Percentiles rank a stretch among this genome's conserved stretches.
Conservation (phyloP, 2,113 vertebrate species). For the Heterotis niloticus region DNA sequence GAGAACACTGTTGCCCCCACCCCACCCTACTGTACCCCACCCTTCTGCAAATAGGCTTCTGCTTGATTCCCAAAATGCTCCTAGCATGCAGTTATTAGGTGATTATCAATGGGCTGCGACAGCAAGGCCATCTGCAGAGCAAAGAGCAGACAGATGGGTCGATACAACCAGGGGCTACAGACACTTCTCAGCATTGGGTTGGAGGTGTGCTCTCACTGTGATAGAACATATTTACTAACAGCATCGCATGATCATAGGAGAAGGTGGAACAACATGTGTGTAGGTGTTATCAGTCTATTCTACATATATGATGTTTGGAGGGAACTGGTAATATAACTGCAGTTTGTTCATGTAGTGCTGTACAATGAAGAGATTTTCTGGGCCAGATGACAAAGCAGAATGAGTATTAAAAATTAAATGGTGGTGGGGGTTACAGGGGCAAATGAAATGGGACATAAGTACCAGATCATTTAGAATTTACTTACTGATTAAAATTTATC, state of each 20-base stretch:
- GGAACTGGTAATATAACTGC: no score
- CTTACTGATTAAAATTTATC: no score
- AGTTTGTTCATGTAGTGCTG: no score
- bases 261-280: background rate
- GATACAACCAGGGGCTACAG: background rate
- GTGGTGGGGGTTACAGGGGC: no score
- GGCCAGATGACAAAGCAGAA: no score
- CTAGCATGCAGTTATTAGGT: slow-evolving; percentile 7
- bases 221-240: background rate
- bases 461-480: no score
- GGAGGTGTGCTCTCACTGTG: background rate
- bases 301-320: no score
- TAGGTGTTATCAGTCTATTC: no score
- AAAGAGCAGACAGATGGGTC: background rate
- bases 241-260: background rate
- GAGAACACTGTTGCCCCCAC: background rate
- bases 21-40: no score
- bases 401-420: no score
- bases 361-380: no score
- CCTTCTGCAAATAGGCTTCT: slow-evolving; percentile 16
- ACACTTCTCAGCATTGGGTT: background rate
- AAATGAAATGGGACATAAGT: no score
- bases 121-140: slow-evolving; percentile 16
- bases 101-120: background rate
- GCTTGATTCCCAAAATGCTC: slow-evolving; percentile 14